A percentile compares a stretch with the other conserved stretches of the same genome.
Conservation (phyloP, 2,113 vertebrate genomes). For the Chrysemys picta region DNA sequence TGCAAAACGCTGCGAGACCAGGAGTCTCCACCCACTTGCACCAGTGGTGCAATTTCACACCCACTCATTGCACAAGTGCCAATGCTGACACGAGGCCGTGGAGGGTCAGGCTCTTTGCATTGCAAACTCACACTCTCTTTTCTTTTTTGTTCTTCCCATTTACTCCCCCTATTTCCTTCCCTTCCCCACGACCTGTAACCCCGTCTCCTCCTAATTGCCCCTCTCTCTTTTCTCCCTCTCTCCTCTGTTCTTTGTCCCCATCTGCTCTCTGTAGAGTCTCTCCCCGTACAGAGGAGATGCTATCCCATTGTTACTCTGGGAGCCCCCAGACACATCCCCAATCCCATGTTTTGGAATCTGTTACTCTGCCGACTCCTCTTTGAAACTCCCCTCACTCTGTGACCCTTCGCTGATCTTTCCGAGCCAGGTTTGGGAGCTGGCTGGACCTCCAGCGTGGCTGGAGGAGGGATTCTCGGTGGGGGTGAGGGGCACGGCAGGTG, state of each 20-base stretch:
- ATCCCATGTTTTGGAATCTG: too few relatives aligned
- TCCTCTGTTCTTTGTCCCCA: neutral
- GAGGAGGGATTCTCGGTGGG: neutral
- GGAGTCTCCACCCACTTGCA: neutral
- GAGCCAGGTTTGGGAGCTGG: neutral
- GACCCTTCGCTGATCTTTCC: neutral
- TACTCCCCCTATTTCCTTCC: neutral
- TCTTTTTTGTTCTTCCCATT: neutral
- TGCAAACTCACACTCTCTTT: accelerated
- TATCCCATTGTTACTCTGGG: neutral
- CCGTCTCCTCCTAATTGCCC: neutral
- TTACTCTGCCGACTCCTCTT: neutral
- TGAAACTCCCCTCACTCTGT: accelerated
- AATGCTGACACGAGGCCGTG: accelerated
- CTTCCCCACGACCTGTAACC: accelerated
- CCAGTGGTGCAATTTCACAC: accelerated
- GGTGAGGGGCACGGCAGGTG: neutral
- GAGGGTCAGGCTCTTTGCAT: neutral
- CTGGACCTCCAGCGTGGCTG: neutral
- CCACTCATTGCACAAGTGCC: accelerated
- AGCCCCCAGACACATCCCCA: neutral
- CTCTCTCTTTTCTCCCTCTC: neutral
- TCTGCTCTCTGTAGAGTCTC: neutral
- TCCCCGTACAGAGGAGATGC: neutral
- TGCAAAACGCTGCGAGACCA: neutral